A percentile compares a stretch with the other conserved stretches of the same genome.
These are phyloP conservation scores for Phortica magna DNA, from an alignment of 2,888 invertebrate species.

Conservation along the genomic window DNA sequence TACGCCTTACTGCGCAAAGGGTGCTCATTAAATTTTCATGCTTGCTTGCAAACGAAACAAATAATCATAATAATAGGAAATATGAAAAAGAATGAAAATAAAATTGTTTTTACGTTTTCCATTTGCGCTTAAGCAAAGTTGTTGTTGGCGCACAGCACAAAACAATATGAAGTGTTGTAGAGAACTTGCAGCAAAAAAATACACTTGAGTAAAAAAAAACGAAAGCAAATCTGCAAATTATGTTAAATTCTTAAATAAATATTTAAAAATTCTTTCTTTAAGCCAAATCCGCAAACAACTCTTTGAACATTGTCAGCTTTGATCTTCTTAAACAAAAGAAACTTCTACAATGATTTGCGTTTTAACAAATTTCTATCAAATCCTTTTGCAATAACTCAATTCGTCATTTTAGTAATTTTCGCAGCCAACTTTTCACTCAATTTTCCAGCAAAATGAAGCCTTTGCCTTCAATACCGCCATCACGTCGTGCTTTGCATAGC, in stretches of 20 bases:
- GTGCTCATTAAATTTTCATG: constrained; percentile 31
- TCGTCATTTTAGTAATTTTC: neutral
- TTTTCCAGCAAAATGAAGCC: neutral
- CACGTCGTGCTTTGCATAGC: neutral
- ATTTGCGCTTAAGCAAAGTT: constrained; percentile 50
- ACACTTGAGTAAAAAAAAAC: neutral
- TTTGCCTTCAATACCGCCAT: neutral
- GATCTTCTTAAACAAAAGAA: too few species aligned
- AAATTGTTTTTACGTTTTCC: constrained; percentile 44
- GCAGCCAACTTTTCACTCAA: neutral
- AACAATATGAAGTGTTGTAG: constrained; percentile 22
- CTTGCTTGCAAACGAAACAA: constrained; percentile 14
- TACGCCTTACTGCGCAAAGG: constrained; percentile 12
- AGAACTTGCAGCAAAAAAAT: neutral
- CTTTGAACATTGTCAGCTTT: too few species aligned
- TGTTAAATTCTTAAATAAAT: too few species aligned
- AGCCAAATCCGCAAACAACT: too few species aligned
- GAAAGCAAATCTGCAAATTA: too few species aligned
- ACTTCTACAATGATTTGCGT: too few species aligned
- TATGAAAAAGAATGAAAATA: constrained; percentile 28
- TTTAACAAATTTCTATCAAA: too few species aligned
- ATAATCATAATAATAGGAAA: constrained; percentile 17
- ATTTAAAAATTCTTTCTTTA: too few species aligned
- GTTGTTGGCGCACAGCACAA: constrained; percentile 48
- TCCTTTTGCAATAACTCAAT: too few species aligned